Evolutionary conservation across 2,797 vertebrate species (phyloP).

Genomic region (Tachyglossus aculeatus): DNA sequence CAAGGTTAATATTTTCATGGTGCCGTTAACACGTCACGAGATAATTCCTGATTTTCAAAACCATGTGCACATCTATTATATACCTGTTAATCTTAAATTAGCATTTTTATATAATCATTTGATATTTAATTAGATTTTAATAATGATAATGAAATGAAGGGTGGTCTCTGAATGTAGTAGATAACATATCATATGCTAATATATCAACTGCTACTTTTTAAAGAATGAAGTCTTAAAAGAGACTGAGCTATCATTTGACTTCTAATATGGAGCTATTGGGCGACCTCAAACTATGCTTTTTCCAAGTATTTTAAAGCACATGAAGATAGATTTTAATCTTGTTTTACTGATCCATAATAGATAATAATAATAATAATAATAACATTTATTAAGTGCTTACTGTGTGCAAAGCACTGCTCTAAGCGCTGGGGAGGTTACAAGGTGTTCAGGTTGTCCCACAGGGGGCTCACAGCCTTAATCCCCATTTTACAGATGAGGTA

Average conservation of each 20-base stretch:
- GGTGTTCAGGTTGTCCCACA: too few species aligned
- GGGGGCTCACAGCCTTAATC: too few species aligned
- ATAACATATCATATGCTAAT: constrained; percentile 16
- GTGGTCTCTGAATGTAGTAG: constrained; percentile 21
- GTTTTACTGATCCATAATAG: too few species aligned
- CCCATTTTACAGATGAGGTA: too few species aligned
- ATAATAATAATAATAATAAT: too few species aligned
- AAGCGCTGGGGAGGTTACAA: too few species aligned
- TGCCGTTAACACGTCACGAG: constrained; percentile 29
- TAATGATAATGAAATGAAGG: constrained; percentile 54
- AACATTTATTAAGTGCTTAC: too few species aligned
- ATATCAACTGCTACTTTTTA: neutral
- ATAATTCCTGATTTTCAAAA: constrained; percentile 43
- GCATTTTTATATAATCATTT: constrained; percentile 49
- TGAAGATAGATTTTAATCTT: too few species aligned
- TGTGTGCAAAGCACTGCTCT: too few species aligned
- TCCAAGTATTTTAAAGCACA: too few species aligned
- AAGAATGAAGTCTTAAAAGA: constrained; percentile 32
- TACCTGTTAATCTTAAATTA: constrained; percentile 47
- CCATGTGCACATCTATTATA: constrained; percentile 42
- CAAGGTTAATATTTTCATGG: constrained; percentile 34
- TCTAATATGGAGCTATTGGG: neutral
- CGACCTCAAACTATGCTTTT: too few species aligned
- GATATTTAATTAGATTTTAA: constrained; percentile 60
- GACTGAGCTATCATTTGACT: neutral